phyloP scores from a whole-genome alignment of 2,113 vertebrate species.

The Pomatorhinus ruficollis region DNA sequence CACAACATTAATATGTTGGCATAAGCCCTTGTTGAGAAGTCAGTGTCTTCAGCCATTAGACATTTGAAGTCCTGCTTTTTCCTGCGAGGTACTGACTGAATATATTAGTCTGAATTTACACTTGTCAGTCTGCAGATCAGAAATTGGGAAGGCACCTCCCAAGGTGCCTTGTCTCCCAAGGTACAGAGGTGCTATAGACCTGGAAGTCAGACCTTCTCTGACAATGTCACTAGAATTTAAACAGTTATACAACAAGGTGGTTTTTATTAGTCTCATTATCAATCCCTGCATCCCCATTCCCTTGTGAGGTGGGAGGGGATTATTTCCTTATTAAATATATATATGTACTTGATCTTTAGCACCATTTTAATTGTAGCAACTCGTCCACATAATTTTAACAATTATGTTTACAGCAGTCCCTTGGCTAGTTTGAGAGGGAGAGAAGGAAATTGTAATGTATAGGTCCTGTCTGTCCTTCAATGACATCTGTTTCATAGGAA shows the following conservation, averaged over 20 bases:
- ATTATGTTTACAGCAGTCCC: background rate
- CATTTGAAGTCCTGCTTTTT: background rate
- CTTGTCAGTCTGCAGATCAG: background rate
- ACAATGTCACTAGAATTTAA: background rate
- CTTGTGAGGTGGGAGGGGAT: background rate
- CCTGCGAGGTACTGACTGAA: background rate
- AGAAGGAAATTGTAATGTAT: accelerated
- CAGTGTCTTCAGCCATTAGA: background rate
- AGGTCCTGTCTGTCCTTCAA: background rate
- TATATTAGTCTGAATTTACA: background rate
- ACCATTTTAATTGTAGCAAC: background rate
- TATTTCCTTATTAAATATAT: background rate
- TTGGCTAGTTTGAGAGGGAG: background rate
- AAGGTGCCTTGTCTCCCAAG: background rate
- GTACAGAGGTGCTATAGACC: background rate
- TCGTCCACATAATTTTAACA: background rate
- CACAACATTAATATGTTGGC: background rate
- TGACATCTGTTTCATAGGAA: background rate
- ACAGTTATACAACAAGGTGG: background rate
- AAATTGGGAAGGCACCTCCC: background rate
- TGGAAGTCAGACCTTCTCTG: background rate
- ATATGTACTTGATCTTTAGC: background rate
- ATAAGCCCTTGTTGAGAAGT: background rate
- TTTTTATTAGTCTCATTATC: background rate
- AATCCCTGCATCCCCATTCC: background rate